Conservation (phyloP, 2,113 vertebrate species). For the Sorex fumeus region DNA sequence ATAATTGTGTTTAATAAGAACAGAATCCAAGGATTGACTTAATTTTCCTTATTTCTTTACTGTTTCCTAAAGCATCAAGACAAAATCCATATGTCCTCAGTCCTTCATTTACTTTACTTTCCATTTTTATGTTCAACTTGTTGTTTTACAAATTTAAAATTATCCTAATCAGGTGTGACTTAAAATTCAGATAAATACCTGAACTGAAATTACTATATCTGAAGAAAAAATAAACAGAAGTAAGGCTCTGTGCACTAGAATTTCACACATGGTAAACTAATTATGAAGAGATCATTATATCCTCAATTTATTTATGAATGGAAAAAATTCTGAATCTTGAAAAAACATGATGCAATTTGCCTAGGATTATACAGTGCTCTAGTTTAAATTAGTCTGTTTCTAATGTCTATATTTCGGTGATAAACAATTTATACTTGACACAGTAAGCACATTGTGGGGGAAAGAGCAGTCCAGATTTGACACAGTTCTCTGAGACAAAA, state of each 20-base stretch:
- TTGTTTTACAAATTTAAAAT: background rate
- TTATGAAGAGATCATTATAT: constrained; percentile 9
- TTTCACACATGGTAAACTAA: constrained; percentile 28
- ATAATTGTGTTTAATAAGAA: background rate
- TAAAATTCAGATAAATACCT: constrained; percentile 47
- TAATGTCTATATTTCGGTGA: constrained; percentile 9
- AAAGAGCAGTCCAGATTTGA: constrained; percentile 54
- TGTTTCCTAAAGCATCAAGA: constrained; percentile 12
- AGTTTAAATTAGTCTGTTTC: constrained; percentile 26
- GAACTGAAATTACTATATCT: background rate
- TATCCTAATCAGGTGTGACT: background rate
- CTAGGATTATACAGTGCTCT: constrained; percentile 4
- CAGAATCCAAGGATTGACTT: background rate
- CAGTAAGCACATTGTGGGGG: constrained; percentile 62
- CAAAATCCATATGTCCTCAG: background rate
- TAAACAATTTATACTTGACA: constrained; percentile 7
- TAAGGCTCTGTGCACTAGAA: background rate
- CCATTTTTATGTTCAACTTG: background rate
- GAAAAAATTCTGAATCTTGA: background rate
- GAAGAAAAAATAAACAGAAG: background rate
- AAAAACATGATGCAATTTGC: constrained; percentile 2
- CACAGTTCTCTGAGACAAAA: constrained; percentile 72
- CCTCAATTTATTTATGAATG: background rate
- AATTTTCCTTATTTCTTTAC: constrained; percentile 36
- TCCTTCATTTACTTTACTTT: constrained; percentile 21